Evolutionary conservation across 2,797 vertebrate genomes (phyloP).

Genomic region (Thripadectes ignobilis): DNA sequence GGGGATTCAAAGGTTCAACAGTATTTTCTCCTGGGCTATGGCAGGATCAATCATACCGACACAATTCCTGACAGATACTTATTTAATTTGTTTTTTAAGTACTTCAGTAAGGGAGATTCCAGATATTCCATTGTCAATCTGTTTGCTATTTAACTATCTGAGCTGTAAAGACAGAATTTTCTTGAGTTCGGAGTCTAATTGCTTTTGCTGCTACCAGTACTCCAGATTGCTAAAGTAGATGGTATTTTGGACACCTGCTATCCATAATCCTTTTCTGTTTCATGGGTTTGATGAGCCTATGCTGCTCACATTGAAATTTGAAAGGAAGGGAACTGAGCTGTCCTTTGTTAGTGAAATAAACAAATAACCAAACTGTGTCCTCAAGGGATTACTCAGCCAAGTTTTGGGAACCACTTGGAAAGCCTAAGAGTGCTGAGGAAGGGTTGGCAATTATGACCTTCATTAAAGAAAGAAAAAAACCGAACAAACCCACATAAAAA

Average conservation of each 20-base stretch:
- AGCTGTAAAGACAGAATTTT: slow-evolving; percentile 21
- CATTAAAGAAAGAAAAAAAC: not conserved
- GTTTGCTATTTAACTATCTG: slow-evolving; percentile 20
- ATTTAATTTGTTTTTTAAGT: slow-evolving; percentile 21
- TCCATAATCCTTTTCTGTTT: slow-evolving; percentile 31
- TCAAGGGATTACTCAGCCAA: not conserved
- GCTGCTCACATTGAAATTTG: not conserved
- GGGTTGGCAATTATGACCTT: not conserved
- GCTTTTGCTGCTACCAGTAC: slow-evolving; percentile 9
- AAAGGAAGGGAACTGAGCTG: not conserved
- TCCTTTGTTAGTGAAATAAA: not conserved
- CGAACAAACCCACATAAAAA: not conserved
- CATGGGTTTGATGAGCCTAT: slow-evolving; percentile 3
- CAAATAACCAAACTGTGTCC: not conserved
- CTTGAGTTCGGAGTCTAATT: slow-evolving; percentile 44
- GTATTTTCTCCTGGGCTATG: not conserved
- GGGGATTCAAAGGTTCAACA: not conserved
- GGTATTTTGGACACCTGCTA: slow-evolving; percentile 47
- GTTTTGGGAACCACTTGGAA: not conserved
- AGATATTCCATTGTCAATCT: slow-evolving; percentile 41
- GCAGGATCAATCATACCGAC: not conserved
- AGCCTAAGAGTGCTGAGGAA: not conserved
- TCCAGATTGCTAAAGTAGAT: slow-evolving; percentile 32
- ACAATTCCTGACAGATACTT: slow-evolving; percentile 17
- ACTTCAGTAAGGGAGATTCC: slow-evolving; percentile 20